Evolutionary conservation across 2,888 invertebrate species (phyloP), one percentile per base, ranked within the genome.

Genomic region (Mythimna ferrago): DNA sequence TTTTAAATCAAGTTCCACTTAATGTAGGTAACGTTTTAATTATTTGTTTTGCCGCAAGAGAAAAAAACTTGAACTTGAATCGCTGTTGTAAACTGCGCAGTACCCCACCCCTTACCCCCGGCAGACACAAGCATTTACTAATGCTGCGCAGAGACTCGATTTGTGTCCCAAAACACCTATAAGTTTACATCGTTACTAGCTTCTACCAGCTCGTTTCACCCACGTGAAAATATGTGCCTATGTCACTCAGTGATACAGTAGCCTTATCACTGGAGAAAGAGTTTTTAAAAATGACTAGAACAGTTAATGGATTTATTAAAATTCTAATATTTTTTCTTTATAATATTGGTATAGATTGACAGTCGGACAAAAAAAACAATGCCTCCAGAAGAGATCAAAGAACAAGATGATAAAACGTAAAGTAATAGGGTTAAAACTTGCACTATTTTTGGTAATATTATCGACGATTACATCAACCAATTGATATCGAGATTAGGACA

Each of bases 381-480:
- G 9, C 10, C 19, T 26, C 51, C 14, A 6, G 10, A 72, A 54
- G 5, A 5, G 32, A 53, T 19, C 32, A 4, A 44, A 64, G 14
- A 35, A n/a, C 6, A n/a, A 65, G 9, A 48, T 66, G 48, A 75
- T 14, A 66, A 76, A 70, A 66, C 10, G 35, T 69, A 14, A 54
- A 35, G 35, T 41, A 58, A 69, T 32, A 44, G 1, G 35, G 35
- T 56, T 63, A 51, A 61, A 44, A 41, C 5, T 60, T 38, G 11
- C 41, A 54, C 26, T 26, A 56, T 0, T 78, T 69, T 69, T 54
- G n/a, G 60, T 54, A 51, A 64, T 19, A 53, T 11, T 44, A 41
- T 38, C 21, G 10, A 0, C 14, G 66, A 56, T 64, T 63, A 53
- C 38, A 38, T 54, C 66, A 66, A 32, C 41, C 21, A 21, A 51